Percentiles rank a stretch among this genome's conserved stretches.
Conservation (phyloP, 1,140 invertebrate species). For the Glossosoma conforme region DNA sequence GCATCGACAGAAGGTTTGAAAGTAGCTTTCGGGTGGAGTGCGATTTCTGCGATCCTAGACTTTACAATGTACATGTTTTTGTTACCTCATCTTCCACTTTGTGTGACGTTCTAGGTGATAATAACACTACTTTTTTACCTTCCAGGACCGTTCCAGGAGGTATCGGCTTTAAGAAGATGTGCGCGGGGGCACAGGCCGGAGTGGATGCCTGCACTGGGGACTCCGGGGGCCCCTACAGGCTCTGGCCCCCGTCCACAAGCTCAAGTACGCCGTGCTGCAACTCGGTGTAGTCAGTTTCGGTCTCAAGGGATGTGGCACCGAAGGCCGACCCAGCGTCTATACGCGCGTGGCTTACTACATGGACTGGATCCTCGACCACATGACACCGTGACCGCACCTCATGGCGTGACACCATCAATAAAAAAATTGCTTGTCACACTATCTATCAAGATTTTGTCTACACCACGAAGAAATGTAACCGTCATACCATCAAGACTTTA, state of each 20-base stretch:
- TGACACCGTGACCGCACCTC: constrained; percentile 32
- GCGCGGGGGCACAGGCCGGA: constrained; percentile 38
- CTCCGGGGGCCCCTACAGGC: constrained; percentile 40
- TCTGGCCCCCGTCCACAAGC: constrained; percentile 44
- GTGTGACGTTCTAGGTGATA: not conserved
- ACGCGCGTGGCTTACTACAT: constrained; percentile 56
- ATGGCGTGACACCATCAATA: not conserved
- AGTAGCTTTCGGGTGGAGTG: not conserved
- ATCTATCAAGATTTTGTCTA: too few species aligned
- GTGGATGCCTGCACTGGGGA: constrained; percentile 48
- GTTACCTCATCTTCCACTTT: not conserved
- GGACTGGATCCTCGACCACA: constrained; percentile 61
- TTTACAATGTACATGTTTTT: not conserved
- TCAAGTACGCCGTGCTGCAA: constrained; percentile 39
- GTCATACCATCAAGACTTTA: too few species aligned
- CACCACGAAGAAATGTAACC: too few species aligned
- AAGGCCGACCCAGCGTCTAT: constrained; percentile 58
- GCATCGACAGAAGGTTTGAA: too few species aligned
- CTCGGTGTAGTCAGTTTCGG: constrained; percentile 68
- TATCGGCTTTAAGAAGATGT: constrained; percentile 43
- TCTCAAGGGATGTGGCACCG: constrained; percentile 52
- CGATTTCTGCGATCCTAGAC: not conserved
- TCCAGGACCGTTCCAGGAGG: constrained; percentile 5
- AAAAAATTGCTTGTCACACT: not conserved
- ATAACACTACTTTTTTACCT: not conserved